phyloP scores from a whole-genome alignment of 2,888 invertebrate species.

The Nemotelus pantherinus region DNA sequence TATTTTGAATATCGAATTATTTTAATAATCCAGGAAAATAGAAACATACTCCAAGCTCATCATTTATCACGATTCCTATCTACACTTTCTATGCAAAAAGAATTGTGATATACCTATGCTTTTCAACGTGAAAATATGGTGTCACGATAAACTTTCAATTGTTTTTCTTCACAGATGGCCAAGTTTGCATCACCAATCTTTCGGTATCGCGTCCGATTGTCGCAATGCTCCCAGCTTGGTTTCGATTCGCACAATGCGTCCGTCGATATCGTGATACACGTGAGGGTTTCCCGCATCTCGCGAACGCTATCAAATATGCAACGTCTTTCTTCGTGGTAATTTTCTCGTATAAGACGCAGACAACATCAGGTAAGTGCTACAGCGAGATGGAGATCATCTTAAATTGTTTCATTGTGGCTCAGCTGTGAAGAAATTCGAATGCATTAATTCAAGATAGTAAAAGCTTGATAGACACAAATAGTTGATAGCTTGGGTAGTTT shows the following conservation, averaged over 20 bases:
- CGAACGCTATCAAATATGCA: conserved; percentile 89
- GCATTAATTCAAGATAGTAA: too few species aligned
- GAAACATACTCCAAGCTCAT: too few species aligned
- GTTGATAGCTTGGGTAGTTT: conserved; percentile 18
- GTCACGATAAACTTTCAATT: too few species aligned
- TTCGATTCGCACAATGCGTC: conserved; percentile 86
- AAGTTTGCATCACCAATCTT: conserved; percentile 66
- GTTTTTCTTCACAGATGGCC: conserved; percentile 62
- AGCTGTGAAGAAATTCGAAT: too few species aligned
- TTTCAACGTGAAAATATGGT: too few species aligned
- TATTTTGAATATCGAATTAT: too few species aligned
- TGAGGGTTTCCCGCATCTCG: conserved; percentile 82
- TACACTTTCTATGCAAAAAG: too few species aligned
- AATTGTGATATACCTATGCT: too few species aligned
- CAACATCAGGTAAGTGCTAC: conserved; percentile 59
- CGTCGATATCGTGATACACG: conserved; percentile 83
- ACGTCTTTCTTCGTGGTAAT: conserved; percentile 88
- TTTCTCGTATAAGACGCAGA: conserved; percentile 68
- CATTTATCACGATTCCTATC: too few species aligned
- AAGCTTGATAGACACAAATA: too few species aligned
- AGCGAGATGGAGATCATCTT: neutral
- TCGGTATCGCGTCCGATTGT: conserved; percentile 72
- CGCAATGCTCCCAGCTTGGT: conserved; percentile 84
- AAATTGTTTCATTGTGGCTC: too few species aligned
- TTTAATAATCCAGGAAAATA: too few species aligned